Evolutionary conservation across 1,140 invertebrate genomes (phyloP).

Genomic region (Listronotus bonariensis): DNA sequence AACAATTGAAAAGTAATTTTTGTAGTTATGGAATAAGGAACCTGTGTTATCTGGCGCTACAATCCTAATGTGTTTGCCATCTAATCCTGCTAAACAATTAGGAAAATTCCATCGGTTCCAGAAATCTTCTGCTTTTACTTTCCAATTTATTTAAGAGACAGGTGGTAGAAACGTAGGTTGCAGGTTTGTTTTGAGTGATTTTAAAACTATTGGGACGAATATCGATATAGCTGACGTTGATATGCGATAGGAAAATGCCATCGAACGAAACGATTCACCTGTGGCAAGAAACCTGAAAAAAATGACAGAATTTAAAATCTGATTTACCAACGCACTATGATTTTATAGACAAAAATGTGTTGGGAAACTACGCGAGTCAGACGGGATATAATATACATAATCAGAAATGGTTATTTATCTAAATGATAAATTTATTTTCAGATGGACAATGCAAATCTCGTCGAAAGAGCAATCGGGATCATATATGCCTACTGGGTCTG

Average conservation of each 20-base stretch:
- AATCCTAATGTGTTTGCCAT: conserved; percentile 55
- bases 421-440: no score
- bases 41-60: conserved; percentile 46
- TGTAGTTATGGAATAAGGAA: conserved; percentile 56
- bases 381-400: no score
- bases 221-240: not conserved
- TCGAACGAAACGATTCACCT: conserved; percentile 1
- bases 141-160: not conserved
- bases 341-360: no score
- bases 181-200: no score
- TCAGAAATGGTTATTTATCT: no score
- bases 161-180: not conserved
- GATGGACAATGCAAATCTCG: no score
- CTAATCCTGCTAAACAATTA: conserved; percentile 35
- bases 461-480: no score
- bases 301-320: not conserved
- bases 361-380: no score
- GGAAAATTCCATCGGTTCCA: not conserved
- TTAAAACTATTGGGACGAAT: not conserved
- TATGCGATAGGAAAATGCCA: conserved; percentile 7
- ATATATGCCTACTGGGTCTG: no score
- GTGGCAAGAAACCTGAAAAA: conserved; percentile 7
- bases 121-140: not conserved
- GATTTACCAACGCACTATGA: no score
- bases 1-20: conserved; percentile 55